Percentiles rank a stretch among this genome's conserved stretches.
phyloP scores from a whole-genome alignment of 2,888 invertebrate genomes.

The Cephus runcator region DNA sequence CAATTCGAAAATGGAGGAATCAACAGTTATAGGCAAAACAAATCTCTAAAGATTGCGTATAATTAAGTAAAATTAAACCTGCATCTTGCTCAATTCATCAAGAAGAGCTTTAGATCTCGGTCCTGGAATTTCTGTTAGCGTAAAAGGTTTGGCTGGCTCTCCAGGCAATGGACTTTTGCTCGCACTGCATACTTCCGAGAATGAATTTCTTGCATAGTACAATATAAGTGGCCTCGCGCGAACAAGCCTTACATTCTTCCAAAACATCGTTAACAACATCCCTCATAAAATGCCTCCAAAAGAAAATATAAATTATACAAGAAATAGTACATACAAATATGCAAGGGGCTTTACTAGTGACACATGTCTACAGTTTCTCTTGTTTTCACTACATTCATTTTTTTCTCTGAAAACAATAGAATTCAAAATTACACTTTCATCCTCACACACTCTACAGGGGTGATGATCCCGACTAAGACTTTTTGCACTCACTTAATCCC shows the following conservation, averaged over 20 bases:
- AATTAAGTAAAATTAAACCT: conserved; percentile 35
- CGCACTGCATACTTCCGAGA: conserved; percentile 25
- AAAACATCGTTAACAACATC: neutral
- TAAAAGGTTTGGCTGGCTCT: conserved; percentile 52
- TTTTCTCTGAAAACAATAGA: neutral
- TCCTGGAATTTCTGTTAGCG: conserved; percentile 56
- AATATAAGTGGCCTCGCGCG: neutral
- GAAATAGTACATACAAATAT: neutral
- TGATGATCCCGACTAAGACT: neutral
- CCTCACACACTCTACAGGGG: neutral
- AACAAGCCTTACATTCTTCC: neutral
- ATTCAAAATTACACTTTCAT: neutral
- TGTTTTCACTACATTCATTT: neutral
- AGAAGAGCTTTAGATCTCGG: conserved; percentile 51
- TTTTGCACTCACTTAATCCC: neutral
- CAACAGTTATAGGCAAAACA: neutral
- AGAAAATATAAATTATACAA: neutral
- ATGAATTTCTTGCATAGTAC: conserved; percentile 28
- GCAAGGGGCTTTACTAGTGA: neutral
- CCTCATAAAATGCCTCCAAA: neutral
- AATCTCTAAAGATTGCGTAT: neutral
- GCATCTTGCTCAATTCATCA: conserved; percentile 54
- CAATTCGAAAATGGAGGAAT: neutral
- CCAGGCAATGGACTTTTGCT: conserved; percentile 12
- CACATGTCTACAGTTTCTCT: neutral